These are phyloP conservation scores for Rhinogobius similis DNA, from an alignment of 2,113 vertebrate genomes.

Conservation along the genomic window DNA sequence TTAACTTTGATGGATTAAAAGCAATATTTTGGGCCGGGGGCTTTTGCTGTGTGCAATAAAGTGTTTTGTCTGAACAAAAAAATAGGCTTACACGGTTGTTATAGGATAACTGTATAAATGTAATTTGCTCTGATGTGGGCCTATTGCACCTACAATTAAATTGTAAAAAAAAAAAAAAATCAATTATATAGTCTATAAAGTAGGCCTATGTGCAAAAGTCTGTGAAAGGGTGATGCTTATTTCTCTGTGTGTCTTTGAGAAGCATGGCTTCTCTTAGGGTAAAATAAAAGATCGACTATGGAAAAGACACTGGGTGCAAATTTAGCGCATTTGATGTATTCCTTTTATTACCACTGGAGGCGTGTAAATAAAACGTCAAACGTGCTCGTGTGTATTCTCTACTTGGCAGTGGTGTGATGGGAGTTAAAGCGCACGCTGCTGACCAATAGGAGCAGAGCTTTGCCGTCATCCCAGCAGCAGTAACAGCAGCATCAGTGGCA, in stretches of 20 bases:
- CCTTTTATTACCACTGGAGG: background rate
- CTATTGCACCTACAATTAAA: too few relatives aligned
- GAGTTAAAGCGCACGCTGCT: constrained; percentile 53
- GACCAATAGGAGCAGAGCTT: constrained; percentile 63
- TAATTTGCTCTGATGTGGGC: background rate
- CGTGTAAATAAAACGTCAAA: background rate
- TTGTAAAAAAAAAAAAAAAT: too few relatives aligned
- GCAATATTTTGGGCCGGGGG: constrained; percentile 60
- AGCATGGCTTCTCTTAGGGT: too few relatives aligned
- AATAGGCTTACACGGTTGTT: background rate
- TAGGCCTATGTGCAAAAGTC: background rate
- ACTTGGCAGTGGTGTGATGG: constrained; percentile 65
- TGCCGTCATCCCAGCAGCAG: constrained; percentile 57
- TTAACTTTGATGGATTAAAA: background rate
- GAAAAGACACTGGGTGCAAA: background rate
- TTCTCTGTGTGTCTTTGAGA: too few relatives aligned
- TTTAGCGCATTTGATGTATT: background rate
- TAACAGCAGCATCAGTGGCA: constrained; percentile 36
- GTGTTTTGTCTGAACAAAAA: constrained; percentile 11
- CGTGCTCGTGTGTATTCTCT: constrained; percentile 22
- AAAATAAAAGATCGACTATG: background rate
- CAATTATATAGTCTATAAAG: too few relatives aligned
- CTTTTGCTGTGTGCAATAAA: constrained; percentile 72
- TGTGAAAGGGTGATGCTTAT: too few relatives aligned
- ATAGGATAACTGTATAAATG: background rate